A percentile compares a stretch with the other conserved stretches of the same genome.
Conservation (phyloP, 2,888 invertebrate species). For the Drosophila neotestacea region DNA sequence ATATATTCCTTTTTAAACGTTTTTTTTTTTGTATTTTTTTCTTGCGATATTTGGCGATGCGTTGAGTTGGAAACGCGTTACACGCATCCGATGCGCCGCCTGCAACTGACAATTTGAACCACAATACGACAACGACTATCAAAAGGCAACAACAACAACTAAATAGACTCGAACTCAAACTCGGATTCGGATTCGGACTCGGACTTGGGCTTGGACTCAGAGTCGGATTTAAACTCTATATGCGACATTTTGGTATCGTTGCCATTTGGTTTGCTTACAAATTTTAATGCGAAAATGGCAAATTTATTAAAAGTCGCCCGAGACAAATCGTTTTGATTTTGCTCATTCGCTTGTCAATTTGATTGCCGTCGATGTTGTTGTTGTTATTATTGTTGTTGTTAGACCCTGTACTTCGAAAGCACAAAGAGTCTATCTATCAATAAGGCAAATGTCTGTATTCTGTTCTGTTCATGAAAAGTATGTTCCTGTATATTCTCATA, state of each 20-base stretch:
- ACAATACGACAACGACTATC: conserved; percentile 2
- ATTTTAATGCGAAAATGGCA: conserved; percentile 84
- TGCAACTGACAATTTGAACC: conserved; percentile 60
- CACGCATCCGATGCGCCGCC: conserved; percentile 71
- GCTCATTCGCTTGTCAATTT: conserved; percentile 78
- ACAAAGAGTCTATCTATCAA: background rate
- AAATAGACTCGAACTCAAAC: background rate
- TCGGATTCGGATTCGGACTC: no score
- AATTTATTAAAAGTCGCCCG: conserved; percentile 79
- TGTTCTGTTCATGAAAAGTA: no score
- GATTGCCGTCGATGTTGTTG: conserved; percentile 51
- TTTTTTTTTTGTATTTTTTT: background rate
- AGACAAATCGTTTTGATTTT: conserved; percentile 41
- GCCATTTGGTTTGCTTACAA: conserved; percentile 70
- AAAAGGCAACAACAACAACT: conserved; percentile 6
- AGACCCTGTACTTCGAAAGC: background rate
- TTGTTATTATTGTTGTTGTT: conserved; percentile 1
- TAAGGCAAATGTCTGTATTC: no score
- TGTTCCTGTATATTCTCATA: no score
- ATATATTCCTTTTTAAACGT: background rate
- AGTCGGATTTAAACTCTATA: background rate
- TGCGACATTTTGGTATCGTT: conserved; percentile 17
- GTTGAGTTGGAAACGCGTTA: conserved; percentile 52
- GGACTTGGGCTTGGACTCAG: no score
- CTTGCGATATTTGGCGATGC: conserved; percentile 9